phyloP scores from a whole-genome alignment of 2,888 invertebrate genomes.

The Bellardia bayeri region DNA sequence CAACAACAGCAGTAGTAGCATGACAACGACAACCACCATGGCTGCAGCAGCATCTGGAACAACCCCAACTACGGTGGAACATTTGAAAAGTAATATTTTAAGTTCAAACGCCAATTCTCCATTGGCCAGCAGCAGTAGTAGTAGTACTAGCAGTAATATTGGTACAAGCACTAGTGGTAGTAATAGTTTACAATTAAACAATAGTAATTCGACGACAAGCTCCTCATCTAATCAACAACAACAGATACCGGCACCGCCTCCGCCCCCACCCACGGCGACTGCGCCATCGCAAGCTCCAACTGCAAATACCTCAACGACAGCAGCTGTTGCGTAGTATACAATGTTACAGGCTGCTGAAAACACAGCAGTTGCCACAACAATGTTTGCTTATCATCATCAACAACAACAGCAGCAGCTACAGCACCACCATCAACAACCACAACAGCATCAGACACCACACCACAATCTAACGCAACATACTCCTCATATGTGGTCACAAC shows the following conservation, averaged over 20 bases:
- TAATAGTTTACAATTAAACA: constrained; percentile 73
- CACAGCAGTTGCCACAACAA: constrained; percentile 74
- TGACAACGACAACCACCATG: constrained; percentile 66
- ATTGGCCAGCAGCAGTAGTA: constrained; percentile 72
- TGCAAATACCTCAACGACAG: constrained; percentile 81
- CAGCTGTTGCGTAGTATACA: constrained; percentile 84
- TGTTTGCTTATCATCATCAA: constrained; percentile 76
- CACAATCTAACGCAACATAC: constrained; percentile 34
- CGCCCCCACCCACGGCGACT: constrained; percentile 76
- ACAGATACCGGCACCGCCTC: constrained; percentile 77
- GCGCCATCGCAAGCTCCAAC: constrained; percentile 75
- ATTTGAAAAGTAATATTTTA: constrained; percentile 73
- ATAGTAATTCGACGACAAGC: constrained; percentile 64
- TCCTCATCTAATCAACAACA: constrained; percentile 65
- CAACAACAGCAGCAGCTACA: constrained; percentile 33
- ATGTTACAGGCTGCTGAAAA: constrained; percentile 79
- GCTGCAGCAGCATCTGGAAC: constrained; percentile 34
- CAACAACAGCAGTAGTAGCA: constrained; percentile 69
- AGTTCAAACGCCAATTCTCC: constrained; percentile 74
- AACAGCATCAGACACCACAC: constrained; percentile 14
- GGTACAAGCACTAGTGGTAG: constrained; percentile 74
- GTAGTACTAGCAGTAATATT: constrained; percentile 68
- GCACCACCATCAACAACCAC: constrained; percentile 51
- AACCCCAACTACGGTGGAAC: constrained; percentile 72
- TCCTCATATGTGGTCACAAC: constrained; percentile 68